Evolutionary conservation across 2,797 vertebrate species (phyloP).

Genomic region (Bryconaethiops microstoma): DNA sequence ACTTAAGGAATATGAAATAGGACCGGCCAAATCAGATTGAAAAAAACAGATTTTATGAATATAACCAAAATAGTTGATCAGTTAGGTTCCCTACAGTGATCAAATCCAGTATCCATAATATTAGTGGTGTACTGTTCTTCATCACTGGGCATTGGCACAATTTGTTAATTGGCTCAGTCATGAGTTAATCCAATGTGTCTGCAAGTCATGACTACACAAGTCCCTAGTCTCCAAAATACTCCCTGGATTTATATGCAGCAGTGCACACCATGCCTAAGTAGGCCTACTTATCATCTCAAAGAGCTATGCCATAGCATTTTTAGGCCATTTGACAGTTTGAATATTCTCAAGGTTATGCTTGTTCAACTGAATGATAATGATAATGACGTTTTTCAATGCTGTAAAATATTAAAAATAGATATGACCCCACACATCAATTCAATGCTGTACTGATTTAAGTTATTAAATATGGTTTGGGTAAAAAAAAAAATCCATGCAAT

Average conservation of each 20-base stretch:
- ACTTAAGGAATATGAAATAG: slow-evolving; percentile 26
- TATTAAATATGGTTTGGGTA: background rate
- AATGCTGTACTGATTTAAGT: no score
- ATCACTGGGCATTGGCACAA: background rate
- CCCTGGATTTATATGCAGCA: background rate
- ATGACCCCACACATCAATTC: no score
- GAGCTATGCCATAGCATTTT: background rate
- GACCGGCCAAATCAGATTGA: slow-evolving; percentile 14
- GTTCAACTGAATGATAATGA: no score
- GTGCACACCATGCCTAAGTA: background rate
- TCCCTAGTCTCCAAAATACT: background rate
- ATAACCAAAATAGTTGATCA: slow-evolving; percentile 11
- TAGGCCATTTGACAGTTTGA: background rate
- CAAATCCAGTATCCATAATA: background rate
- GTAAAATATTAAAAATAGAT: no score
- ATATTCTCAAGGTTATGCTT: background rate
- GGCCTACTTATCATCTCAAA: background rate
- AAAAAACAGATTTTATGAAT: slow-evolving; percentile 8
- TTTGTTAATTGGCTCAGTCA: background rate
- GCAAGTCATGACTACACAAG: slow-evolving; percentile 1
- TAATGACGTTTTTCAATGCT: no score
- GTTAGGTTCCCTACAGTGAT: background rate
- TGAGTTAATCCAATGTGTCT: background rate
- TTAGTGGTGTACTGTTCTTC: background rate
- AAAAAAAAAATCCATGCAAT: background rate